Conservation (phyloP, 2,113 vertebrate genomes). For the Mus spicilegus region DNA sequence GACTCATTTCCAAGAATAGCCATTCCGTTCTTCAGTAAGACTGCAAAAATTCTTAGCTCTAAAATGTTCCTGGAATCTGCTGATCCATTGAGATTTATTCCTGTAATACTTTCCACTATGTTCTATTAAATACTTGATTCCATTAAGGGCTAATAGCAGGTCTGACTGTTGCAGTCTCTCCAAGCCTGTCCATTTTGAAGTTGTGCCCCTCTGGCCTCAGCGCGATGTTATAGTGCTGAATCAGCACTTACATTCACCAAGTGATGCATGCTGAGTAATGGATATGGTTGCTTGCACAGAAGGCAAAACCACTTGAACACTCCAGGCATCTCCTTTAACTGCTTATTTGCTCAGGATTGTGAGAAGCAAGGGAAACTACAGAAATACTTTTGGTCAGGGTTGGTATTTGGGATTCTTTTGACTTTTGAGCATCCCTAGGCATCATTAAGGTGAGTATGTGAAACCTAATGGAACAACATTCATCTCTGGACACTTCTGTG, state of each 20-base stretch:
- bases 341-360: background rate
- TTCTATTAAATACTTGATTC: slow-evolving; percentile 60
- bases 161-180: slow-evolving; percentile 33
- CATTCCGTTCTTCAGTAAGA: slow-evolving; percentile 28
- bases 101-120: slow-evolving; percentile 47
- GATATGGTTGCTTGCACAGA: background rate
- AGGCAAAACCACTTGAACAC: background rate
- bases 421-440: background rate
- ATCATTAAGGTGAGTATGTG: background rate
- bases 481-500: background rate
- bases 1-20: slow-evolving; percentile 62
- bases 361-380: background rate
- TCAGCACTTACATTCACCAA: slow-evolving; percentile 29
- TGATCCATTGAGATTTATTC: slow-evolving; percentile 68
- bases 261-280: slow-evolving; percentile 15
- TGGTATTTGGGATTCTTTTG: background rate
- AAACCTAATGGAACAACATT: background rate
- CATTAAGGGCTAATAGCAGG: slow-evolving; percentile 60
- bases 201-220: background rate
- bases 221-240: background rate
- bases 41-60: slow-evolving; percentile 21
- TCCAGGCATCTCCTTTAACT: background rate
- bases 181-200: slow-evolving; percentile 46
- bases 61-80: slow-evolving; percentile 63
- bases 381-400: background rate